Conservation (phyloP, 1,140 invertebrate genomes). For the Scylla paramamosain region DNA sequence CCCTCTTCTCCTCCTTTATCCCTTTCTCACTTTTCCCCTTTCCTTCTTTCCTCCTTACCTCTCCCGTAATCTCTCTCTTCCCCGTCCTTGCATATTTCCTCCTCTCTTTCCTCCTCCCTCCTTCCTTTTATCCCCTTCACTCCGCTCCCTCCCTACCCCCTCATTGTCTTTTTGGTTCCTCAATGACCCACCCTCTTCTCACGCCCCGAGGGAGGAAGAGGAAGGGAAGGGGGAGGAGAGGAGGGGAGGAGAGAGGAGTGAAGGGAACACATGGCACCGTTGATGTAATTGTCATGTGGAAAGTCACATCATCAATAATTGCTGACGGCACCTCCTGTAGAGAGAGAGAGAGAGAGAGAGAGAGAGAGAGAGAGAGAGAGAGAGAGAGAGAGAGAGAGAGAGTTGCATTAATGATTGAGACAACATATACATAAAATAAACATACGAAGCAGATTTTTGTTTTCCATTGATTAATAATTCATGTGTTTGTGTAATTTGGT, state of each 20-base stretch:
- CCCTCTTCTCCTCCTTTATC: no score
- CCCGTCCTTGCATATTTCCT: background rate
- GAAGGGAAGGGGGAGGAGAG: background rate
- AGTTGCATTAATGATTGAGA: background rate
- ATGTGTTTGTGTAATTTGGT: no score
- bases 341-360: no score
- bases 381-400: background rate
- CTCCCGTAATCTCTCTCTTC: no score
- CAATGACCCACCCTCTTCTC: background rate
- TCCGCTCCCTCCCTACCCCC: background rate
- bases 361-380: background rate
- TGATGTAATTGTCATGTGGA: conserved; percentile 14
- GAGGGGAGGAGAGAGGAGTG: background rate
- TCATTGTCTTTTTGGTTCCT: background rate
- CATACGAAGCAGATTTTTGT: no score
- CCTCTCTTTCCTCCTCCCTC: background rate
- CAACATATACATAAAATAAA: no score
- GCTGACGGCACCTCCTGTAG: no score
- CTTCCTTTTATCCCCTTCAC: background rate
- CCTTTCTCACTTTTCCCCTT: no score
- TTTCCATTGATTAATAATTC: no score
- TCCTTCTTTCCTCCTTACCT: no score
- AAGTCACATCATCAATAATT: no score
- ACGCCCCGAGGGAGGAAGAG: background rate
- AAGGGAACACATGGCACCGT: background rate